A percentile compares a stretch with the other conserved stretches of the same genome.
These are phyloP conservation scores for Phyllotreta striolata DNA, from an alignment of 2,888 invertebrate genomes.

Conservation along the genomic window DNA sequence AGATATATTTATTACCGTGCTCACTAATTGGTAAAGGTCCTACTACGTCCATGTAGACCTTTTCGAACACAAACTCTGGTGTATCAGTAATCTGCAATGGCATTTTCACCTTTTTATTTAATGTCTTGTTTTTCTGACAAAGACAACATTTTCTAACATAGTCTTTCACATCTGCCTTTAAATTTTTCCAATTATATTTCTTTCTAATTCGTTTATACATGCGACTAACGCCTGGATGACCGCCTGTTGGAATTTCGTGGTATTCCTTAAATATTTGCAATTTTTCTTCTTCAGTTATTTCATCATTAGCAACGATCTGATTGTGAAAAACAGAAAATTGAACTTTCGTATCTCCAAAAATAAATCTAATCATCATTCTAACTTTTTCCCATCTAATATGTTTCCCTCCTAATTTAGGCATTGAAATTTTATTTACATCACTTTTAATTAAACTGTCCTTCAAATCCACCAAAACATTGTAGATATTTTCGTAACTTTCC, in stretches of 20 bases:
- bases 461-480: not conserved
- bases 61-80: constrained; percentile 39
- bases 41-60: constrained; percentile 46
- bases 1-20: constrained; percentile 44
- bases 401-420: too few relatives aligned
- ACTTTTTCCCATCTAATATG: constrained; percentile 9
- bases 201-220: constrained; percentile 41
- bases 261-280: constrained; percentile 20
- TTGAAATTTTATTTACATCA: too few relatives aligned
- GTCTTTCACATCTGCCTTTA: constrained; percentile 41
- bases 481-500: too few relatives aligned
- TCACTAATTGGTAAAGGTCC: constrained; percentile 42
- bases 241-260: constrained; percentile 43
- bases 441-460: not conserved
- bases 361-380: constrained; percentile 11
- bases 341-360: not conserved
- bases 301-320: constrained; percentile 3
- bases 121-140: constrained; percentile 38
- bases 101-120: constrained; percentile 12
- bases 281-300: constrained; percentile 3
- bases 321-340: not conserved
- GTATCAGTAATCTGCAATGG: constrained; percentile 13
- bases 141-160: constrained; percentile 42
- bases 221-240: constrained; percentile 46
- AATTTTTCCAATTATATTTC: constrained; percentile 44